Conservation (phyloP, 1,140 invertebrate genomes). For the Prorops nasuta region DNA sequence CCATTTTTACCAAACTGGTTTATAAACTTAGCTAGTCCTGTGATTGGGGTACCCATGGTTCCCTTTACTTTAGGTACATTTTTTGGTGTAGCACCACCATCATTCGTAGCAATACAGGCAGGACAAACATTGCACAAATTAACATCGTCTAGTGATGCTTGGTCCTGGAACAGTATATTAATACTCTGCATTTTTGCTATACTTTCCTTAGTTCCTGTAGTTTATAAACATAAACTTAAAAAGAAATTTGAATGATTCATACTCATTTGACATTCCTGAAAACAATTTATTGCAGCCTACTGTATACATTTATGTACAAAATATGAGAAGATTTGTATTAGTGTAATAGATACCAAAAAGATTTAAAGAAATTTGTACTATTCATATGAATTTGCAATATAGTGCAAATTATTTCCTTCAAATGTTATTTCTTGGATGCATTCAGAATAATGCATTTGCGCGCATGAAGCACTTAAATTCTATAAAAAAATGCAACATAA, state of each 20-base stretch:
- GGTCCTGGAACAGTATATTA: conserved; percentile 84
- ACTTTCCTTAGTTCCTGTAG: conserved; percentile 85
- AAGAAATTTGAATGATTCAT: conserved; percentile 73
- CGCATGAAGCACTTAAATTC: too few species aligned
- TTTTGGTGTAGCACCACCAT: conserved; percentile 94
- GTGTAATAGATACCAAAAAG: too few species aligned
- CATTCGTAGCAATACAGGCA: conserved; percentile 95
- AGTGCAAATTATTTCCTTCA: too few species aligned
- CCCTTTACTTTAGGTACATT: conserved; percentile 94
- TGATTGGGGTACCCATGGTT: conserved; percentile 89
- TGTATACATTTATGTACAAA: too few species aligned
- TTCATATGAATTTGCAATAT: too few species aligned
- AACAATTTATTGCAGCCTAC: neutral
- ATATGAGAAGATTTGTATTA: too few species aligned
- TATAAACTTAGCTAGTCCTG: conserved; percentile 95
- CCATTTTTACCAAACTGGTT: conserved; percentile 99
- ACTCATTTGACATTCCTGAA: conserved; percentile 17
- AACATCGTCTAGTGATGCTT: conserved; percentile 84
- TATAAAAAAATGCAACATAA: too few species aligned
- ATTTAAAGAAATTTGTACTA: too few species aligned
- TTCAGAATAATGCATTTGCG: too few species aligned
- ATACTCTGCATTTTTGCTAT: conserved; percentile 75
- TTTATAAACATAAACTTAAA: conserved; percentile 82
- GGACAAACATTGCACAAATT: conserved; percentile 93
- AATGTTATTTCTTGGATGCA: too few species aligned